These are phyloP conservation scores for Coboldia fuscipes DNA, from an alignment of 1,140 invertebrate species.

Conservation along the genomic window DNA sequence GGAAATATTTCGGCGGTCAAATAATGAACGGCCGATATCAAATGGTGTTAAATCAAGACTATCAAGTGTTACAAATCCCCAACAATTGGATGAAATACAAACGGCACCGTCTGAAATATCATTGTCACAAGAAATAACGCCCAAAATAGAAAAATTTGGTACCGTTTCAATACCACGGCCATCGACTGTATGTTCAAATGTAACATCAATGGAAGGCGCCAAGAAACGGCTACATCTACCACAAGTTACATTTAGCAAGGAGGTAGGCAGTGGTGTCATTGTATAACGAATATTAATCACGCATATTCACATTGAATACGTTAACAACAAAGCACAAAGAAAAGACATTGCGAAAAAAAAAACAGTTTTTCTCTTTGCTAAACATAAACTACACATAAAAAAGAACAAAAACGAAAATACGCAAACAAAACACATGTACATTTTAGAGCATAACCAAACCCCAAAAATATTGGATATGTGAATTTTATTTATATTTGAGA, in stretches of 20 bases:
- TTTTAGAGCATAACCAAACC: too few species aligned
- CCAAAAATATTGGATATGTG: too few species aligned
- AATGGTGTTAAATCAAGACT: slow-evolving; percentile 4
- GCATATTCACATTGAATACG: too few species aligned
- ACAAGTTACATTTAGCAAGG: slow-evolving; percentile 30
- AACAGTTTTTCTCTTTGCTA: too few species aligned
- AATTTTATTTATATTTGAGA: too few species aligned
- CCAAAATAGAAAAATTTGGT: slow-evolving; percentile 3
- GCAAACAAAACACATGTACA: too few species aligned
- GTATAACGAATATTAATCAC: slow-evolving; percentile 22
- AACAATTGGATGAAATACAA: slow-evolving; percentile 2
- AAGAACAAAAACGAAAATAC: too few species aligned
- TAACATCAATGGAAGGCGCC: slow-evolving; percentile 27
- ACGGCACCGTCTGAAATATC: slow-evolving; percentile 6
- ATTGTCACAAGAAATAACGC: slow-evolving; percentile 18
- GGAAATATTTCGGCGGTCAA: slow-evolving; percentile 46
- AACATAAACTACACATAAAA: too few species aligned
- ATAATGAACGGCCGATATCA: slow-evolving; percentile 7
- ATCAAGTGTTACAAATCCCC: slow-evolving; percentile 4
- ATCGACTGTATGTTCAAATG: slow-evolving; percentile 29
- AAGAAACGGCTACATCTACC: slow-evolving; percentile 42
- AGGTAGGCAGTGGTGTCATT: slow-evolving; percentile 29
- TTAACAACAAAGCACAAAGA: too few species aligned
- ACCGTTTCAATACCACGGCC: slow-evolving; percentile 15
- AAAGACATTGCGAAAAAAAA: too few species aligned